Percentiles rank a stretch among this genome's conserved stretches.
phyloP scores from a whole-genome alignment of 2,113 vertebrate genomes.

The Dipodomys spectabilis region DNA sequence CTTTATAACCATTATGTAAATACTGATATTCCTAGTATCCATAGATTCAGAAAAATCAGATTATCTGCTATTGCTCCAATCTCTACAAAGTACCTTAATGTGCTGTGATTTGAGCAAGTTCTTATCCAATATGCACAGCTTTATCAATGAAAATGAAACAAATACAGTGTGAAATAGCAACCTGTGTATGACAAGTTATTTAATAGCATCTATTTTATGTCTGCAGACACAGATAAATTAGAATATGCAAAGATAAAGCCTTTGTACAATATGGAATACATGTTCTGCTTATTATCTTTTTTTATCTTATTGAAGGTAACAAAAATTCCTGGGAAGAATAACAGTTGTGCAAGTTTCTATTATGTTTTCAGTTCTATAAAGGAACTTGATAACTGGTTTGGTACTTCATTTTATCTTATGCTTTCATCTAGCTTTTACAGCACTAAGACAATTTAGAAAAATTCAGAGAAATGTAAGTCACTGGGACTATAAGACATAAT shows the following conservation, averaged over 20 bases:
- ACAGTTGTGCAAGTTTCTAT: background rate
- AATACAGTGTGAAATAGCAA: background rate
- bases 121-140: background rate
- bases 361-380: background rate
- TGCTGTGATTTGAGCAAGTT: background rate
- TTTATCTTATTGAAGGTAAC: background rate
- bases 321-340: background rate
- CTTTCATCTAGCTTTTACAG: background rate
- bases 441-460: background rate
- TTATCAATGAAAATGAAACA: background rate
- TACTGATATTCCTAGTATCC: background rate
- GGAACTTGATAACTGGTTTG: conserved; percentile 17
- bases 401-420: background rate
- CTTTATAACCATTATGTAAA: background rate
- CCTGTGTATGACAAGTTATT: background rate
- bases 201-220: background rate
- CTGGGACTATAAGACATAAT: background rate
- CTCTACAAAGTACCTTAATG: background rate
- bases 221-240: background rate
- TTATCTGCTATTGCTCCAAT: background rate
- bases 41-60: background rate
- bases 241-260: background rate
- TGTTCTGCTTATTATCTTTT: background rate
- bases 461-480: background rate
- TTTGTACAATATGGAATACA: background rate